These are phyloP conservation scores for Salvelinus alpinus DNA, from an alignment of 2,113 vertebrate species.

Conservation along the genomic window DNA sequence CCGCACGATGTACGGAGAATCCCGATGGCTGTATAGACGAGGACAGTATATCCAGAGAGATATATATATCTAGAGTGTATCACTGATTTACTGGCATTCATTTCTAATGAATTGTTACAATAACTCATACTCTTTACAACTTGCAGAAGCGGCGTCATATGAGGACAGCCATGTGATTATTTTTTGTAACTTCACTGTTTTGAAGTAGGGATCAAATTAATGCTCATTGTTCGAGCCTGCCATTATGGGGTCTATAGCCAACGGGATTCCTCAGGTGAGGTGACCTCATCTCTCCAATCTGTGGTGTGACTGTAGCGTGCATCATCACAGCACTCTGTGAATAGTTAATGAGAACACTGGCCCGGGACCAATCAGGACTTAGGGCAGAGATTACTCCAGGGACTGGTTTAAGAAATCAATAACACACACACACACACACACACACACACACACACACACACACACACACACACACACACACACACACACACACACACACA, in stretches of 20 bases:
- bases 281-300: slow-evolving; percentile 66
- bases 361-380: slow-evolving; percentile 41
- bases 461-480: slow-evolving; percentile 1
- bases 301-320: slow-evolving; percentile 63
- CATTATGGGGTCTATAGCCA: slow-evolving; percentile 36
- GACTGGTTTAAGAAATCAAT: slow-evolving; percentile 7
- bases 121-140: background rate
- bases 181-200: slow-evolving; percentile 11
- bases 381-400: slow-evolving; percentile 38
- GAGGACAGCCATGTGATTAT: slow-evolving; percentile 19
- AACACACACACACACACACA: background rate
- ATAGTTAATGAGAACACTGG: slow-evolving; percentile 40
- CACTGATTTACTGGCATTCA: background rate
- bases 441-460: background rate
- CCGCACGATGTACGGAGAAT: no score
- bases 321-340: slow-evolving; percentile 54
- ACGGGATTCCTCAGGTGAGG: slow-evolving; percentile 50
- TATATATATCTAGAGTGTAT: background rate
- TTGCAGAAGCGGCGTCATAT: background rate
- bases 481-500: background rate
- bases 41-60: background rate
- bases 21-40: no score
- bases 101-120: slow-evolving; percentile 12
- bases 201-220: background rate
- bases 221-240: slow-evolving; percentile 10